Base-by-base conservation (phyloP, 2,113 vertebrate genomes). In the Perognathus longimembris region DNA sequence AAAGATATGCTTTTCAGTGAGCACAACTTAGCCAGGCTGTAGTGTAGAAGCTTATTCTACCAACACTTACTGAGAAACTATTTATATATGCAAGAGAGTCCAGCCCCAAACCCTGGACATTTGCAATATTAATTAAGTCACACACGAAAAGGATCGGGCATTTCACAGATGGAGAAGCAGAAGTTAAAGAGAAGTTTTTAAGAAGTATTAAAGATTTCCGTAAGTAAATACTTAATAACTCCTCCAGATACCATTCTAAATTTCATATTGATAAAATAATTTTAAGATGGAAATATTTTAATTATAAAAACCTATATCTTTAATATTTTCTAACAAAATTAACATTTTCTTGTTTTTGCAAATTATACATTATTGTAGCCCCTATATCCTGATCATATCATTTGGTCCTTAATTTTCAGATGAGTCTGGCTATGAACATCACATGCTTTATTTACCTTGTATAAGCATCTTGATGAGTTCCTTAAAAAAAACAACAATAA, bases 111-210 rank as follows among this genome's bases (percentile, higher is more conserved):
- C 5, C 9, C 59, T 76, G 36, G 15, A 59, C 2, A 34, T 83
- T 57, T 77, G 34, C 17, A 91, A 15, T 42, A 42, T 76, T 85
- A 63, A 70, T 63, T 81, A 64, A 82, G 32, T 63, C 28, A 22
- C 26, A 92, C 2, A 50, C 22, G 30, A 42, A 92, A 76, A 76
- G 14, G 5, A 28, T 5, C 40, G 82, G 54, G 28, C 77, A 69
- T 81, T 87, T 93, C 77, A 81, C 36, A 94, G 74, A 92, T 57
- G 75, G 75, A 93, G 66, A 89, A 91, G 50, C 26, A 21, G 32
- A 63, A 26, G 7, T 10, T 64, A 45, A 63, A 42, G 30, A 83
- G 42, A 71, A 34, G 1, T 22, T 92, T 89, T 87, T 17, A 76
- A 91, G 54, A 88, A 82, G 15, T 21, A 86, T 84, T 57, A 90